Conservation (phyloP, 1,140 invertebrate genomes). For the Heliothis virescens region DNA sequence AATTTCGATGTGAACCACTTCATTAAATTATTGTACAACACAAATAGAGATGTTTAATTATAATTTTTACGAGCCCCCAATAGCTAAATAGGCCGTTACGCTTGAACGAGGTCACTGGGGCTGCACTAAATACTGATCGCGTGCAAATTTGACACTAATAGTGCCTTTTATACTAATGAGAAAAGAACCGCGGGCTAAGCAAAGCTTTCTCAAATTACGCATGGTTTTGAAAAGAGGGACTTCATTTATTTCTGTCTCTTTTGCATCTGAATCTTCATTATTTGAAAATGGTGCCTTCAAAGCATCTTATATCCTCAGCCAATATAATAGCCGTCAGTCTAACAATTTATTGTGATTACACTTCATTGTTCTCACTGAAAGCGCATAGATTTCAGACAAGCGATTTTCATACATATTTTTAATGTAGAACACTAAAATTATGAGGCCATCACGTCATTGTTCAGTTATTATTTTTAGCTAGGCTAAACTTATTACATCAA, state of each 20-base stretch:
- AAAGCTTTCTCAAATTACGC: not conserved
- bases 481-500: conserved; percentile 4
- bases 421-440: conserved; percentile 19
- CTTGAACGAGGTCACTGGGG: conserved; percentile 21
- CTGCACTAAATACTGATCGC: conserved; percentile 42
- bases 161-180: conserved; percentile 39
- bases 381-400: conserved; percentile 9
- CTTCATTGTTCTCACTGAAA: conserved; percentile 10
- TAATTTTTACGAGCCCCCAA: conserved; percentile 23
- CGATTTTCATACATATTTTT: conserved; percentile 3
- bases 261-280: not conserved
- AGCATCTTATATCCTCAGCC: not conserved
- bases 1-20: conserved; percentile 3
- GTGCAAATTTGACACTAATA: conserved; percentile 34
- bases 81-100: conserved; percentile 17
- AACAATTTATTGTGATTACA: conserved; percentile 16
- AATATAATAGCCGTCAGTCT: not conserved
- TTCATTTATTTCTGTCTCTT: not conserved
- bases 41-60: conserved; percentile 31
- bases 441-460: conserved; percentile 32
- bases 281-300: too few relatives aligned
- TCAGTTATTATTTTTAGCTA: conserved; percentile 15
- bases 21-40: conserved; percentile 17
- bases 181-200: too few relatives aligned
- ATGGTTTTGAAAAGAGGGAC: conserved; percentile 1